phyloP scores from a whole-genome alignment of 1,140 invertebrate genomes.

The Polyergus mexicanus region DNA sequence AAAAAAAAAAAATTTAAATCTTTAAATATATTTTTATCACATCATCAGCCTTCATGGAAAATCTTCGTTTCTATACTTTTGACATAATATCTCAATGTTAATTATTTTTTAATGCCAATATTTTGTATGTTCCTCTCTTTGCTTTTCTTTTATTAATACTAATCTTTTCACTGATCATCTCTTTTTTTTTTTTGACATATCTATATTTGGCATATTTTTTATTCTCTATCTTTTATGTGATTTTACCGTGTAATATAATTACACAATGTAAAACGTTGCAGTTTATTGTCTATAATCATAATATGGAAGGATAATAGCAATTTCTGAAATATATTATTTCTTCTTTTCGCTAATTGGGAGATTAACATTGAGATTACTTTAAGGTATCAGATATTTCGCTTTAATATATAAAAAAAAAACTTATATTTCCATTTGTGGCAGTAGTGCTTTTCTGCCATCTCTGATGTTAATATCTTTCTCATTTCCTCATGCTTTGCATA shows the following conservation, averaged over 20 bases:
- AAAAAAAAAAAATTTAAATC: not conserved
- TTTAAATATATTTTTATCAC: not conserved
- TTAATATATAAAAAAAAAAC: not conserved
- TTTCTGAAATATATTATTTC: slow-evolving; percentile 33
- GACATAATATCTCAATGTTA: not conserved
- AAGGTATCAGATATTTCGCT: not conserved
- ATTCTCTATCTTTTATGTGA: not conserved
- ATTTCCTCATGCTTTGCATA: slow-evolving; percentile 37
- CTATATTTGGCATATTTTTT: not conserved
- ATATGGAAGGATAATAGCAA: slow-evolving; percentile 26
- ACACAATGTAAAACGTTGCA: not conserved
- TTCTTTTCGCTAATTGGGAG: not conserved
- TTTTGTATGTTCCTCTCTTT: not conserved
- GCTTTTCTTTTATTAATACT: not conserved
- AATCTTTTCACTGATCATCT: not conserved
- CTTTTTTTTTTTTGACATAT: not conserved
- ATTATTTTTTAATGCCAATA: not conserved
- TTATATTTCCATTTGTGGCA: not conserved
- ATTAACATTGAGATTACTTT: slow-evolving; percentile 38
- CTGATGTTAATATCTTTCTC: slow-evolving; percentile 68
- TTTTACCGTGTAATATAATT: slow-evolving; percentile 14
- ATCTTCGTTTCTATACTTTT: slow-evolving; percentile 3
- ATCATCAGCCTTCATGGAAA: not conserved
- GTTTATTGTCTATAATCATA: slow-evolving; percentile 15
- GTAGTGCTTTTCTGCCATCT: not conserved